Evolutionary conservation across 2,888 invertebrate species (phyloP).

Genomic region (Cantharis lateralis): DNA sequence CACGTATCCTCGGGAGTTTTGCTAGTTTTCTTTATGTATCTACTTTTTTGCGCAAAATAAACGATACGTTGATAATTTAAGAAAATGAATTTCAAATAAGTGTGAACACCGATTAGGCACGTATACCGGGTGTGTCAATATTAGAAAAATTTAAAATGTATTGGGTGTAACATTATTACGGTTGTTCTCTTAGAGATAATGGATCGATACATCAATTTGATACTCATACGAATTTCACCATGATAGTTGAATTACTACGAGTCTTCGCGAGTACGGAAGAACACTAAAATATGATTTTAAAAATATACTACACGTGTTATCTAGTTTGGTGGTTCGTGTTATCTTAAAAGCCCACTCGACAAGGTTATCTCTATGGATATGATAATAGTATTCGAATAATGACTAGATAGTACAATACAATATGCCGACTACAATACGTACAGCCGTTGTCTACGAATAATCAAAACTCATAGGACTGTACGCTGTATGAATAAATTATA

Average conservation of each 20-base stretch:
- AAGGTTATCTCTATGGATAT: not conserved
- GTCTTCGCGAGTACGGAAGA: too few relatives aligned
- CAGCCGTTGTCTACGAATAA: not conserved
- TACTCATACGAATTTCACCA: not conserved
- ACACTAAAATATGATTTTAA: not conserved
- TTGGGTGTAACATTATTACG: not conserved
- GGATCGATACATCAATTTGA: not conserved
- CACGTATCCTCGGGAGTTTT: not conserved
- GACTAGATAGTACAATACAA: not conserved
- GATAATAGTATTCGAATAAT: not conserved
- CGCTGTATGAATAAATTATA: not conserved
- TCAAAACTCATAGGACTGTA: not conserved
- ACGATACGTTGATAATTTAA: not conserved
- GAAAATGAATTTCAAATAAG: not conserved
- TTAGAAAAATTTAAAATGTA: not conserved
- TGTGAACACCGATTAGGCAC: not conserved
- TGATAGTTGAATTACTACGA: too few relatives aligned
- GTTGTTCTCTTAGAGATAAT: not conserved
- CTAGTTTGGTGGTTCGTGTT: not conserved
- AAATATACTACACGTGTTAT: not conserved
- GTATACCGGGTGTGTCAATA: not conserved
- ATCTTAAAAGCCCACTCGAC: not conserved
- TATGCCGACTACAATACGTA: not conserved
- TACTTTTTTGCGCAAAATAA: not conserved
- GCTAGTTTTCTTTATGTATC: not conserved